Conservation (phyloP, 1,140 invertebrate species). For the Cydia amplana region DNA sequence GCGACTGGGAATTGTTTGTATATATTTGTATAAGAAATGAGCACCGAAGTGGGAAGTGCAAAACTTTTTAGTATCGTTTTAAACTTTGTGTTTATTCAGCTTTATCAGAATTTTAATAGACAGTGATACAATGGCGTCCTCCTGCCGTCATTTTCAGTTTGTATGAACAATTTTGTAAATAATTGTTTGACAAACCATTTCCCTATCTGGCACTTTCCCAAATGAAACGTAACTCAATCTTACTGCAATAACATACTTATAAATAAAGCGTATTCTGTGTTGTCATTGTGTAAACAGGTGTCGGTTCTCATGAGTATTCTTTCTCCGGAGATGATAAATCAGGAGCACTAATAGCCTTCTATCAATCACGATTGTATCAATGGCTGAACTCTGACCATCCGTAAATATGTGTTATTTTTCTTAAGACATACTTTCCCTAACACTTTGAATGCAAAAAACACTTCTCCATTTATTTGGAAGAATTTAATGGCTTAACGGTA, state of each 20-base stretch:
- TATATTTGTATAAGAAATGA: conserved; percentile 70
- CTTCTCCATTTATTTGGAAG: neutral
- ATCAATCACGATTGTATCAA: conserved; percentile 14
- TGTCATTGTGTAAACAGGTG: conserved; percentile 18
- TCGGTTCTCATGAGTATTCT: conserved; percentile 26
- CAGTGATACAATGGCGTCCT: neutral
- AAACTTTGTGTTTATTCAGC: conserved; percentile 21
- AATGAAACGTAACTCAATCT: conserved; percentile 28
- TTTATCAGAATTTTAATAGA: conserved; percentile 17
- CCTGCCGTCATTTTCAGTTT: neutral
- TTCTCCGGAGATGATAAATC: conserved; percentile 25
- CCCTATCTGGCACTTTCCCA: conserved; percentile 22
- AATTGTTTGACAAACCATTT: neutral
- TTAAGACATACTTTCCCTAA: neutral
- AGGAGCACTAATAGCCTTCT: conserved; percentile 16
- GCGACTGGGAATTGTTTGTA: conserved; percentile 60
- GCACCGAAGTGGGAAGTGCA: conserved; percentile 49
- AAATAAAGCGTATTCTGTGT: conserved; percentile 11
- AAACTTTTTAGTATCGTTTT: conserved; percentile 47
- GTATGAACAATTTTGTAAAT: neutral
- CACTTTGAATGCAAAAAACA: neutral
- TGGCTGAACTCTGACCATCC: neutral
- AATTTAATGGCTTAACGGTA: neutral
- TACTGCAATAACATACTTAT: neutral
- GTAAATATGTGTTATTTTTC: neutral